These are phyloP conservation scores for Galerucella nymphaeae DNA, from an alignment of 2,888 invertebrate genomes.

Conservation along the genomic window DNA sequence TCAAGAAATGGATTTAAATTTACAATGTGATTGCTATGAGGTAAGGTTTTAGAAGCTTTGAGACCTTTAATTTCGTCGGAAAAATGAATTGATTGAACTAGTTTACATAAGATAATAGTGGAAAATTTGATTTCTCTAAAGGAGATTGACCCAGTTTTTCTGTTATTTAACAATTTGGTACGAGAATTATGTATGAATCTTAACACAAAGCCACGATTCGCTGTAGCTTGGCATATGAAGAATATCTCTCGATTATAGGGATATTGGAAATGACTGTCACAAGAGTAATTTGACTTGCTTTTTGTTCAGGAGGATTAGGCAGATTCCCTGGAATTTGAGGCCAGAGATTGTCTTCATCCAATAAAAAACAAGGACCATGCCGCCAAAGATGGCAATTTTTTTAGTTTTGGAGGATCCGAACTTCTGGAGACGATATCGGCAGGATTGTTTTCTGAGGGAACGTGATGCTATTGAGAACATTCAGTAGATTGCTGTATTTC, in stretches of 20 bases:
- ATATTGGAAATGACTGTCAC: constrained; percentile 32
- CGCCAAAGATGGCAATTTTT: no score
- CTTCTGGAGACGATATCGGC: constrained; percentile 36
- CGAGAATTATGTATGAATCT: no score
- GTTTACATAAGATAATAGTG: neutral
- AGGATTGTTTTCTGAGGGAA: constrained; percentile 18
- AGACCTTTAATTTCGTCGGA: neutral
- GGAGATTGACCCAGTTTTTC: no score
- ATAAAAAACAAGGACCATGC: no score
- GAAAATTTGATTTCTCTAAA: neutral
- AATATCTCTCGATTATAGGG: no score
- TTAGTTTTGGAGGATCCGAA: no score
- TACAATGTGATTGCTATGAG: neutral
- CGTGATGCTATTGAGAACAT: constrained; percentile 13
- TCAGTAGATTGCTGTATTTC: constrained; percentile 34
- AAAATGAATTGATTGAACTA: neutral
- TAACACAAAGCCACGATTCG: constrained; percentile 36
- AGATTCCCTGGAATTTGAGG: constrained; percentile 3
- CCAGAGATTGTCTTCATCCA: no score
- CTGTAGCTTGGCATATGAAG: no score
- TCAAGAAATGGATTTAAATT: constrained; percentile 15
- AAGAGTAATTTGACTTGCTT: constrained; percentile 27
- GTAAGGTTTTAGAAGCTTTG: neutral
- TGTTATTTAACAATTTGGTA: no score
- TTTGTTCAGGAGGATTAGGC: constrained; percentile 29